Percentiles rank a stretch among this genome's conserved stretches.
Conservation (phyloP, 2,888 invertebrate genomes). For the Prenolepis imparis region DNA sequence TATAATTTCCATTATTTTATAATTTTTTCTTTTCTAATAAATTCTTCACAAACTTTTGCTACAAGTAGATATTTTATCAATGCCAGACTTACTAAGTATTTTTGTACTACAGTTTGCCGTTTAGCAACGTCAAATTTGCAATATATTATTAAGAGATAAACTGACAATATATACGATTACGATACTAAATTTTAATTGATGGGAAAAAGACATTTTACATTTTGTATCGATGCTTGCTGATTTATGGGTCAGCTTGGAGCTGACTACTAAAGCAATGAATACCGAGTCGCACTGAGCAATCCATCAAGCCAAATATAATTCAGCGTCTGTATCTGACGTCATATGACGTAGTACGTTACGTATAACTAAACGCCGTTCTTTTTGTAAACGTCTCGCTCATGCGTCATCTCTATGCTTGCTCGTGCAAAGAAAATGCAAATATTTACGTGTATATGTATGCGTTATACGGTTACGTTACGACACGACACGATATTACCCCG, state of each 20-base stretch:
- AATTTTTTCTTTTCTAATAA: neutral
- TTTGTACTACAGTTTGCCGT: neutral
- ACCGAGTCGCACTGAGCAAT: constrained; percentile 20
- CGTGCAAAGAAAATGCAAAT: constrained; percentile 43
- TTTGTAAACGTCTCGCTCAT: constrained; percentile 24
- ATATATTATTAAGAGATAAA: neutral
- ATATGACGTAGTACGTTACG: constrained; percentile 40
- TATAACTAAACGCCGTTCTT: constrained; percentile 37
- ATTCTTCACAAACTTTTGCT: too few relatives aligned
- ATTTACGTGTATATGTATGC: neutral
- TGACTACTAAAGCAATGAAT: constrained; percentile 43
- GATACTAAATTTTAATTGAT: neutral
- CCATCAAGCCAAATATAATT: constrained; percentile 51
- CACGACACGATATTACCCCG: neutral
- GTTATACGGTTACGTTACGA: constrained; percentile 8
- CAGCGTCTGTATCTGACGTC: constrained; percentile 34
- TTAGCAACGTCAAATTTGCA: too few relatives aligned
- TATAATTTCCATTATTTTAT: too few relatives aligned
- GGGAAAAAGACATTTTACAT: constrained; percentile 22
- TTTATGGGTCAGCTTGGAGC: constrained; percentile 25
- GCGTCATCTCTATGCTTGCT: constrained; percentile 23
- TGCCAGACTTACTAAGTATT: neutral
- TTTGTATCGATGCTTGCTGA: constrained; percentile 27
- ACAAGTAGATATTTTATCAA: constrained; percentile 4
- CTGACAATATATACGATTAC: constrained; percentile 4